Base-by-base conservation (phyloP, 2,888 invertebrate species). In the Ophion slaviceki region DNA sequence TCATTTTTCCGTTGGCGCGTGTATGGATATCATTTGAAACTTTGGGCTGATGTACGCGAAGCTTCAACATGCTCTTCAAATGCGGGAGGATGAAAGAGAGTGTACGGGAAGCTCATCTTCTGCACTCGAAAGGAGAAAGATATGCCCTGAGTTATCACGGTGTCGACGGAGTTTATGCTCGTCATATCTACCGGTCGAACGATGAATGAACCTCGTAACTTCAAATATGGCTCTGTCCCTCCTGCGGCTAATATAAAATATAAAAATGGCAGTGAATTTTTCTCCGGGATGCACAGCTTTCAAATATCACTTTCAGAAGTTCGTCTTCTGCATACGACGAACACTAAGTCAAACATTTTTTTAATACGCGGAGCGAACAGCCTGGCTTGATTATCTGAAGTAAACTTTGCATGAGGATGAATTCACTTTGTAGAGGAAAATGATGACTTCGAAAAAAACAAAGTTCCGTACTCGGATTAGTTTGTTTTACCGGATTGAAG, bases 151-250 rank as follows among this genome's bases (percentile, higher is more conserved):
- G 71, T 71, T 79, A 80, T 64, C 53, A 2, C 64, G 53, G 14
- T 7, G 2, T 45, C 62, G 45, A 62, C 47, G 36, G 66, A 24
- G 71, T 72, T 80, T 72, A 72, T 64, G 71, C 57, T 57, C 64
- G 53, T 64, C 36, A 24, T 71, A 32, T 7, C 24, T 7, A 76
- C 45, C 62, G 71, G 53, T 80, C 66, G 32, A 64, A 64, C 53
- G 36, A 64, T 20, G 62, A 64, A 72, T 57, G 71, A 72, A 80
- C 36, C 47, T 64, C 45, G 62, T 78, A 62, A 53, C 62, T 70
- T n/a, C 36, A 40, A 78, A 59, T 28, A 45, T 45, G 68, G 24
- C 24, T 17, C 47, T 14, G 62, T 78, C 8, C 32, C 28, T 77
- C 20, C 47, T 32, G 57, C 61, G 36, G 20, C 40, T 59, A 20